These are phyloP conservation scores for Mnemiopsis leidyi DNA, from an alignment of 37 sponge, comb jelly and placozoan species.

Conservation along the genomic window DNA sequence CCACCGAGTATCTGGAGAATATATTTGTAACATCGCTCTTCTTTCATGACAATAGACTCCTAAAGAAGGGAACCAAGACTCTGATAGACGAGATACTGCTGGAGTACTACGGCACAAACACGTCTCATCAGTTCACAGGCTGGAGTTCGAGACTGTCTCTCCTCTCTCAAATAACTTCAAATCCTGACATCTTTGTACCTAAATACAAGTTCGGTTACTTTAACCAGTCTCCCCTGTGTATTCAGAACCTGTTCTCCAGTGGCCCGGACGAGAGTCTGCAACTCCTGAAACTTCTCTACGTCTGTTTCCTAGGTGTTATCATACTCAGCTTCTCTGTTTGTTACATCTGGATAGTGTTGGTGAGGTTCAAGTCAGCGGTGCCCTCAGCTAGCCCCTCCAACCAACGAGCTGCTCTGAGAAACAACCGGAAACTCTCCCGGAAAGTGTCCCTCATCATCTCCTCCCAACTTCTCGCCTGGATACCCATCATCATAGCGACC, in stretches of 20 bases:
- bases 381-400: background rate
- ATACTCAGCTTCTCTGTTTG: slow-evolving; percentile 14
- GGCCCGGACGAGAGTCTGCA: background rate
- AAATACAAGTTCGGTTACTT: slow-evolving; percentile 13
- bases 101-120: background rate
- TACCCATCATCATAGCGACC: slow-evolving; percentile 62
- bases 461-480: slow-evolving; percentile 53
- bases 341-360: slow-evolving; percentile 33
- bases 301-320: background rate
- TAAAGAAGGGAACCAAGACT: background rate
- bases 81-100: background rate
- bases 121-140: no score
- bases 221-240: slow-evolving; percentile 59
- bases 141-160: slow-evolving; percentile 9
- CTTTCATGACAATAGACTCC: background rate
- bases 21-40: background rate
- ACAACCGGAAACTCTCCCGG: background rate
- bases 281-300: slow-evolving; percentile 13
- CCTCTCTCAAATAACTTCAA: slow-evolving; percentile 44
- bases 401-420: background rate
- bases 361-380: background rate
- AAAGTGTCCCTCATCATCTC: slow-evolving; percentile 16
- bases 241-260: slow-evolving; percentile 35
- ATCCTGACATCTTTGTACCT: background rate
- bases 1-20: background rate